Evolutionary conservation across 2,113 vertebrate species (phyloP).

Genomic region (Microtus oregoni): DNA sequence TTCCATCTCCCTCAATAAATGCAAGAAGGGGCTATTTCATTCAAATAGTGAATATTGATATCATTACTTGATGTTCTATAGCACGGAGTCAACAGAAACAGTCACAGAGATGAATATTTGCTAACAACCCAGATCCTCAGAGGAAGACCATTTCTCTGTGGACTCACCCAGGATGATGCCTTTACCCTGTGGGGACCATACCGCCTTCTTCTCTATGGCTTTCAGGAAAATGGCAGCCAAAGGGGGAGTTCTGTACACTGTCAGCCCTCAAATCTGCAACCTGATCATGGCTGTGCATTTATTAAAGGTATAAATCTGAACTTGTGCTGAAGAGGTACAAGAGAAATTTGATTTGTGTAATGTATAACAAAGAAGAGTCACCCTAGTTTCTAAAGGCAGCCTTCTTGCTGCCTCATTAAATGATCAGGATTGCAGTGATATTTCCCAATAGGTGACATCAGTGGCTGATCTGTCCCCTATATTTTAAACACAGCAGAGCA

Average conservation of each 20-base stretch:
- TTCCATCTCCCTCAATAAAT: not conserved
- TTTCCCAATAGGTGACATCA: slow-evolving; percentile 13
- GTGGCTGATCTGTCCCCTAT: not conserved
- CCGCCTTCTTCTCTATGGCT: slow-evolving; percentile 12
- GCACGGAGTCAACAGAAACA: not conserved
- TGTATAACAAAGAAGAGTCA: slow-evolving; percentile 62
- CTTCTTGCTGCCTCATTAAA: slow-evolving; percentile 63
- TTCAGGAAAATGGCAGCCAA: slow-evolving; percentile 59
- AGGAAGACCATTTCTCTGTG: slow-evolving; percentile 56
- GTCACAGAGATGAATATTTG: not conserved
- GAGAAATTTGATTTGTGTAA: slow-evolving; percentile 69
- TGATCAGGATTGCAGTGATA: slow-evolving; percentile 13
- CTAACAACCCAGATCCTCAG: slow-evolving; percentile 20
- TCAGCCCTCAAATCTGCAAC: slow-evolving; percentile 48
- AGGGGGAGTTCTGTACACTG: slow-evolving; percentile 42
- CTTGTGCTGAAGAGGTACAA: slow-evolving; percentile 69
- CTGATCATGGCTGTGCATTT: slow-evolving; percentile 44
- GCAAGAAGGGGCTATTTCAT: not conserved
- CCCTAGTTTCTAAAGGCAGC: slow-evolving; percentile 41
- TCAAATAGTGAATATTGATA: not conserved
- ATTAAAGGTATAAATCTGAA: slow-evolving; percentile 80
- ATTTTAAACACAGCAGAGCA: not conserved
- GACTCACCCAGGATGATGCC: slow-evolving; percentile 51
- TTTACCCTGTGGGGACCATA: not conserved
- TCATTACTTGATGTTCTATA: slow-evolving; percentile 13